phyloP scores from a whole-genome alignment of 92 coral and sea anemone species.

The Epizoanthus rinbou region DNA sequence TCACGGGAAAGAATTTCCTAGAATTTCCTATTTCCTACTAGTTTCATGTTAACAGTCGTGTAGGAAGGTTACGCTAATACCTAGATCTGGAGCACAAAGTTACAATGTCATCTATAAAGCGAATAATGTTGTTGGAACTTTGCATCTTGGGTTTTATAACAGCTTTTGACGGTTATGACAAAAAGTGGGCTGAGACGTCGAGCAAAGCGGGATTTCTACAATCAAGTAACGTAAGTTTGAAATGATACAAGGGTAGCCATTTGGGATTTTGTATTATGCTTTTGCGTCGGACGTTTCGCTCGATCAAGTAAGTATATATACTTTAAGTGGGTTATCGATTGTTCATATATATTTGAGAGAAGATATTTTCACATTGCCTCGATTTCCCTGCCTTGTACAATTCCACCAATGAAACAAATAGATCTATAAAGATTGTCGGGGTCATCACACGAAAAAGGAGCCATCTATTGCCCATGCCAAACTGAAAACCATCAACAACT shows the following conservation, averaged over 20 bases:
- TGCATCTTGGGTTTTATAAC: neutral
- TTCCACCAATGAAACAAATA: no score
- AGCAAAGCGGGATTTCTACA: neutral
- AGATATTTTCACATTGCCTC: no score
- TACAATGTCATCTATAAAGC: neutral
- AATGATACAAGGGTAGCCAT: neutral
- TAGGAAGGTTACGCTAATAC: neutral
- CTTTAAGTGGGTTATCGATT: no score
- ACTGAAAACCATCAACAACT: no score
- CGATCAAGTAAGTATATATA: no score
- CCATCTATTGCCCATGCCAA: no score
- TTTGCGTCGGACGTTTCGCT: no score
- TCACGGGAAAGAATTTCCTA: neutral
- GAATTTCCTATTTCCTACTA: neutral
- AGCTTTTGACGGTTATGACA: neutral
- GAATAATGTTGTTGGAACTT: conserved; percentile 2
- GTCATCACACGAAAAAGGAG: no score
- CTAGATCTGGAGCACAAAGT: neutral
- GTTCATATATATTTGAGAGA: no score
- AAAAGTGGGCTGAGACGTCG: neutral
- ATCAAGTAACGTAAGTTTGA: conserved; percentile 1
- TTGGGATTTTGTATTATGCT: no score
- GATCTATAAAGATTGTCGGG: no score
- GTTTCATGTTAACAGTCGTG: neutral
- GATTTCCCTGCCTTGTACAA: no score